A percentile compares a stretch with the other conserved stretches of the same genome.
These are phyloP conservation scores for Sylvilagus bachmani DNA, from an alignment of 2,113 vertebrate genomes.

Conservation along the genomic window DNA sequence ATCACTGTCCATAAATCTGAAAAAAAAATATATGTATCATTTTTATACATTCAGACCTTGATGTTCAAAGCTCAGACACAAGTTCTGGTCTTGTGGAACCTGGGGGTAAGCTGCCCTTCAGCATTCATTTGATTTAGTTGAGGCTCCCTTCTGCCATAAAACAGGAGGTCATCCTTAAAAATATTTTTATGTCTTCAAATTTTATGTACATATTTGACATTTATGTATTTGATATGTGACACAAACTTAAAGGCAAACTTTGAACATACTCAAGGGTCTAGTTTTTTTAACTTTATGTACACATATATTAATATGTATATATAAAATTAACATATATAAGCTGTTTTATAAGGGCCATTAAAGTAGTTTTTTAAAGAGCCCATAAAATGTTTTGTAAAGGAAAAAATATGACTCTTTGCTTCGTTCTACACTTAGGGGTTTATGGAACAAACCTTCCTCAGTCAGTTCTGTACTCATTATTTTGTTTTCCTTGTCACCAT, in stretches of 20 bases:
- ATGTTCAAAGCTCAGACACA: neutral
- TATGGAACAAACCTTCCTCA: neutral
- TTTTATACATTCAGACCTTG: neutral
- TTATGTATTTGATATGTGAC: slow-evolving; percentile 18
- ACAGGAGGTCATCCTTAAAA: neutral
- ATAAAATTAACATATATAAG: neutral
- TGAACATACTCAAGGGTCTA: slow-evolving; percentile 41
- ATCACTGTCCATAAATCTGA: neutral
- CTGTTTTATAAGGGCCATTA: slow-evolving; percentile 17
- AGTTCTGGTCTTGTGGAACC: rapidly evolving
- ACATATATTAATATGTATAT: neutral
- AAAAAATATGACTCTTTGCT: neutral
- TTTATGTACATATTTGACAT: neutral
- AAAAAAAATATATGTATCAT: neutral
- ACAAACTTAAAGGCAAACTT: slow-evolving; percentile 16
- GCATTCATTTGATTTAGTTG: neutral
- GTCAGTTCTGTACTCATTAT: no score
- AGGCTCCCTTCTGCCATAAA: neutral
- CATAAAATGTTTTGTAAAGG: neutral
- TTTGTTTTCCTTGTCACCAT: no score
- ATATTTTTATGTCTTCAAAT: neutral
- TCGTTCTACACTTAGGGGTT: neutral
- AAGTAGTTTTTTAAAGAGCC: neutral
- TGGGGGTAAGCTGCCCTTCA: neutral
- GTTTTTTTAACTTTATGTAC: neutral